These are phyloP conservation scores for Sebastes taczanowskii DNA, from an alignment of 2,797 vertebrate species.

Conservation along the genomic window DNA sequence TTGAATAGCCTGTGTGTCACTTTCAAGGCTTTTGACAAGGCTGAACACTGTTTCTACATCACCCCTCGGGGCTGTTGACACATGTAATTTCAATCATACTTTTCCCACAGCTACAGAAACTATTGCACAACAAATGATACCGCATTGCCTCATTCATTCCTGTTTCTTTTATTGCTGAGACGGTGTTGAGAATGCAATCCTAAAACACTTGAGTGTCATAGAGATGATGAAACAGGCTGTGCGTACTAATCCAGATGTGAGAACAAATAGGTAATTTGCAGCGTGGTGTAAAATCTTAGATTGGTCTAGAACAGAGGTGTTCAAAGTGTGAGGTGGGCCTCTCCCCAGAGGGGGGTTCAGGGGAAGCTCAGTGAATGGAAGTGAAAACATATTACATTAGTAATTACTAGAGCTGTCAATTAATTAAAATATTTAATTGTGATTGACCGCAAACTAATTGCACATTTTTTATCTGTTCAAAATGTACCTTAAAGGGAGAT, in stretches of 20 bases:
- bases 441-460: too few relatives aligned
- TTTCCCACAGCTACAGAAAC: background rate
- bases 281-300: background rate
- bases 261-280: background rate
- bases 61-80: background rate
- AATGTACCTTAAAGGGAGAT: too few relatives aligned
- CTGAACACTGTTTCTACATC: constrained; percentile 1
- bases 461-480: too few relatives aligned
- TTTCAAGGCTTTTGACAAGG: background rate
- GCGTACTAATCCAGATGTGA: background rate
- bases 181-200: background rate
- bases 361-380: background rate
- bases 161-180: background rate
- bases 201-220: background rate
- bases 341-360: background rate
- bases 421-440: too few relatives aligned
- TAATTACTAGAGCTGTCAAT: background rate
- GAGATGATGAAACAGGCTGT: background rate
- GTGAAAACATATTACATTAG: background rate
- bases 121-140: background rate
- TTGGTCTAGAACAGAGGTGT: background rate
- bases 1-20: background rate
- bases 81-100: background rate
- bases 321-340: background rate
- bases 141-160: background rate